These are phyloP conservation scores for Phaedon cochleariae DNA, from an alignment of 2,888 invertebrate genomes.

Conservation along the genomic window DNA sequence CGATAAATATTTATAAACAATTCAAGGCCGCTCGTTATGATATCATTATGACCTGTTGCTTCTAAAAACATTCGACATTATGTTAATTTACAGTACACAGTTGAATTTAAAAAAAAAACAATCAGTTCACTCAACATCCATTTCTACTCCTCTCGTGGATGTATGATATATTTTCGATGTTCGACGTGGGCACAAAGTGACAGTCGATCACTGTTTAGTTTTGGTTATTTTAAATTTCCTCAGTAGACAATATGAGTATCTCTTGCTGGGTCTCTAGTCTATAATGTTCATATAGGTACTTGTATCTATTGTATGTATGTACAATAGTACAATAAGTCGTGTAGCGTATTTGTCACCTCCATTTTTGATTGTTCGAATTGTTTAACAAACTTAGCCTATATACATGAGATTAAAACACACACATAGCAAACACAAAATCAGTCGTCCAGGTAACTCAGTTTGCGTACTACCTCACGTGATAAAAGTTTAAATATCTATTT, in stretches of 20 bases:
- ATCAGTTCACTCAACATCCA: too few species aligned
- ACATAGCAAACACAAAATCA: not conserved
- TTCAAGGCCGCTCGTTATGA: conserved; percentile 29
- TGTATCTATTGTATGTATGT: not conserved
- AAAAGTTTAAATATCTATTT: too few species aligned
- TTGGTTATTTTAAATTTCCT: too few species aligned
- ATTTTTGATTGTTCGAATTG: not conserved
- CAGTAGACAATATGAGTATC: too few species aligned
- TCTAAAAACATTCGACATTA: conserved; percentile 1
- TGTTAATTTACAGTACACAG: too few species aligned
- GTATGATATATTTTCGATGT: too few species aligned
- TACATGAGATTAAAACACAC: not conserved
- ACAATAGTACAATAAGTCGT: not conserved
- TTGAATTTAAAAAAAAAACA: too few species aligned
- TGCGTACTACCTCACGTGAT: not conserved
- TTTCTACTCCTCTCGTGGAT: too few species aligned
- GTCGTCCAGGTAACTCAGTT: not conserved
- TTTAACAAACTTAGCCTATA: not conserved
- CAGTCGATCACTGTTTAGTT: too few species aligned
- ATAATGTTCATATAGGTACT: too few species aligned
- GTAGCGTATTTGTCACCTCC: not conserved
- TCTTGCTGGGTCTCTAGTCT: too few species aligned
- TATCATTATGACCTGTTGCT: not conserved
- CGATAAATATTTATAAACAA: conserved; percentile 38
- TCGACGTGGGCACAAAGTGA: too few species aligned